A percentile compares a stretch with the other conserved stretches of the same genome.
phyloP scores from a whole-genome alignment of 2,888 invertebrate species.

The Pyralis farinalis region DNA sequence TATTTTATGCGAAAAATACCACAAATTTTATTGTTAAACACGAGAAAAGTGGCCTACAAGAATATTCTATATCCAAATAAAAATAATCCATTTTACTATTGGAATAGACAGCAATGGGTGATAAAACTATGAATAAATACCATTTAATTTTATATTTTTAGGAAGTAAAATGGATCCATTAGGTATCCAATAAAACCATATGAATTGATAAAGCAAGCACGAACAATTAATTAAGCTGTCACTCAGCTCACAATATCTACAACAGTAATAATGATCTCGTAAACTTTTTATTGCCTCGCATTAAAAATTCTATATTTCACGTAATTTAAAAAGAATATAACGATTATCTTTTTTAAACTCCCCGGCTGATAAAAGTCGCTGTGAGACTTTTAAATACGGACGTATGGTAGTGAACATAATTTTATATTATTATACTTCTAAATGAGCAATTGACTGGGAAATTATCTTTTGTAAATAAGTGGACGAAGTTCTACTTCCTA shows the following conservation, averaged over 20 bases:
- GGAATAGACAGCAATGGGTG: background rate
- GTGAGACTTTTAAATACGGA: no score
- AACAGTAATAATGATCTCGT: slow-evolving; percentile 9
- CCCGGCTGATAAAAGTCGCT: slow-evolving; percentile 6
- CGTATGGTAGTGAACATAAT: no score
- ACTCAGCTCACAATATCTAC: slow-evolving; percentile 9
- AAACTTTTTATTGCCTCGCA: slow-evolving; percentile 7
- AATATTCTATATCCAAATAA: no score
- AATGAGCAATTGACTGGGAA: no score
- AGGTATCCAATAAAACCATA: slow-evolving; percentile 5
- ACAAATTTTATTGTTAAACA: no score
- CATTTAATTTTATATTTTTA: slow-evolving; percentile 11
- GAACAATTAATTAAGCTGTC: slow-evolving; percentile 11
- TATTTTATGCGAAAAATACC: no score
- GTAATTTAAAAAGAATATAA: slow-evolving; percentile 6
- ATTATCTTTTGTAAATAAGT: no score
- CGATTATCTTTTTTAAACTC: background rate
- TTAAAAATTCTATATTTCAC: slow-evolving; percentile 9
- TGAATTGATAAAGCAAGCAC: slow-evolving; percentile 8
- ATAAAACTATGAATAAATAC: slow-evolving; percentile 4
- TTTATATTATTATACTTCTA: no score
- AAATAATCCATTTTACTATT: background rate
- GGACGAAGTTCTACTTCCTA: no score
- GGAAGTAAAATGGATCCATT: slow-evolving; percentile 5
- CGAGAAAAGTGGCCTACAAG: no score